Evolutionary conservation across 2,113 vertebrate species (phyloP).

Genomic region (Panthera leo): DNA sequence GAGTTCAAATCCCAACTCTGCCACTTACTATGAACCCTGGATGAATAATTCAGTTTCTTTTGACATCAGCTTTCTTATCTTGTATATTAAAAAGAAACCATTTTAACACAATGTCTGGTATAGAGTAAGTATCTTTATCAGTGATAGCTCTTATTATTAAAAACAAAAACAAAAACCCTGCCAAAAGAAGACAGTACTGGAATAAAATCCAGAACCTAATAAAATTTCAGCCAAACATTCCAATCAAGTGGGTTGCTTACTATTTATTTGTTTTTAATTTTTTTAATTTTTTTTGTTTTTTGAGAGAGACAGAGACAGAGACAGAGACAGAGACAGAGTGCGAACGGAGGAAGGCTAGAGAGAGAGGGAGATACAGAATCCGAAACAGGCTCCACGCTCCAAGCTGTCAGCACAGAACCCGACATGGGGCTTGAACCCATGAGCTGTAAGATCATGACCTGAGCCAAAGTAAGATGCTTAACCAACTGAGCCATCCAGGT

Average conservation of each 20-base stretch:
- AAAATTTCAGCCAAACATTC: not conserved
- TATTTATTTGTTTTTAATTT: not conserved
- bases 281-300: too few species aligned
- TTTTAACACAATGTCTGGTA: not conserved
- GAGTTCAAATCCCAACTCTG: not conserved
- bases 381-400: too few species aligned
- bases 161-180: not conserved
- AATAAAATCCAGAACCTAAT: not conserved
- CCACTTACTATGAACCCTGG: not conserved
- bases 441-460: too few species aligned
- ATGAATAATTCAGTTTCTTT: conserved; percentile 32
- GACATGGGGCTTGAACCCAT: too few species aligned
- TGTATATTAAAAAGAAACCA: not conserved
- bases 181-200: not conserved
- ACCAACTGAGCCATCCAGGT: too few species aligned
- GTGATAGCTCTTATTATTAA: not conserved
- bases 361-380: too few species aligned
- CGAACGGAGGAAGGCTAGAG: too few species aligned
- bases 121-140: not conserved
- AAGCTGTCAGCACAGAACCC: too few species aligned
- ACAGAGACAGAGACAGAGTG: too few species aligned
- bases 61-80: not conserved
- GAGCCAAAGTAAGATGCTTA: too few species aligned
- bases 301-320: too few species aligned
- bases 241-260: not conserved